A percentile compares a stretch with the other conserved stretches of the same genome.
Evolutionary conservation across 2,888 invertebrate genomes (phyloP).

Genomic region (Drosophila infuscata): DNA sequence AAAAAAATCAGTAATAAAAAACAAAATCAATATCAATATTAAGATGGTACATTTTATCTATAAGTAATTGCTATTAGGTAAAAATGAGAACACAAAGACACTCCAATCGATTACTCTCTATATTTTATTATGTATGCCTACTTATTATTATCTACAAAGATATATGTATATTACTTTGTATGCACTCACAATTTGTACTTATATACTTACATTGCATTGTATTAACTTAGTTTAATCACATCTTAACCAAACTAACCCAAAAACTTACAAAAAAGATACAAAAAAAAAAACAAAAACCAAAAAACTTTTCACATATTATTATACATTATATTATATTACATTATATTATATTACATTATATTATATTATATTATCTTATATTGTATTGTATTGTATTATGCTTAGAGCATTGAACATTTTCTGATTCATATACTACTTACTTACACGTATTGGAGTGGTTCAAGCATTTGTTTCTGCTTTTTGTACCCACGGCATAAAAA

Average conservation of each 20-base stretch:
- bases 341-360: conserved; percentile 17
- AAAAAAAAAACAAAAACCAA: background rate
- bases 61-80: conserved; percentile 46
- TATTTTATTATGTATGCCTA: conserved; percentile 65
- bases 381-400: conserved; percentile 52
- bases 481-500: conserved; percentile 15
- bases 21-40: conserved; percentile 23
- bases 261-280: background rate
- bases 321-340: conserved; percentile 3
- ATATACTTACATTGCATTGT: conserved; percentile 48
- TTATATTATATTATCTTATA: conserved; percentile 35
- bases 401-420: conserved; percentile 46
- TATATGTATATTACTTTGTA: conserved; percentile 47
- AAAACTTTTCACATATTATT: conserved; percentile 36
- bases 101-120: conserved; percentile 49
- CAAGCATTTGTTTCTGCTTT: conserved; percentile 39
- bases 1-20: conserved; percentile 22
- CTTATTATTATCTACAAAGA: conserved; percentile 69
- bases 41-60: conserved; percentile 27
- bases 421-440: conserved; percentile 26
- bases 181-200: conserved; percentile 53
- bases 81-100: conserved; percentile 11
- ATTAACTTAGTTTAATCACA: conserved; percentile 51
- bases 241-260: conserved; percentile 27
- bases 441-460: conserved; percentile 36